A percentile compares a stretch with the other conserved stretches of the same genome.
Evolutionary conservation across 2,888 invertebrate genomes (phyloP).

Genomic region (Eugnorisma glareosa): DNA sequence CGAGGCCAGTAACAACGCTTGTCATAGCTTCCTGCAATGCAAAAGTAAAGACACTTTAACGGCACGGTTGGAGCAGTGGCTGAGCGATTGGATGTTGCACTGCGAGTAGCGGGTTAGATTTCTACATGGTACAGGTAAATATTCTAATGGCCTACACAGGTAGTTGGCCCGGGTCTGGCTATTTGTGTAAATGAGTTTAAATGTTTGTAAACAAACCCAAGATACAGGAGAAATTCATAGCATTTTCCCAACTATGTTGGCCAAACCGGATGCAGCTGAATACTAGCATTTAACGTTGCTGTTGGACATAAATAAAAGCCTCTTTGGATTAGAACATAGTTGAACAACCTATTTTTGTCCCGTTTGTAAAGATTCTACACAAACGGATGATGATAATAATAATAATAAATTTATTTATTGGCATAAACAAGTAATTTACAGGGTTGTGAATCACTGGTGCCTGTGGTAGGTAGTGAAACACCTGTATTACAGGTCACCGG

Average conservation of each 20-base stretch:
- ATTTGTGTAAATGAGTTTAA: not conserved
- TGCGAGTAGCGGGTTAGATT: not conserved
- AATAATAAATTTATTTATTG: too few relatives aligned
- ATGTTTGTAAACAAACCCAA: not conserved
- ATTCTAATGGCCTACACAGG: too few relatives aligned
- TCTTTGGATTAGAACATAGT: not conserved
- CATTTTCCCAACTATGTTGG: too few relatives aligned
- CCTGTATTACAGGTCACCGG: too few relatives aligned
- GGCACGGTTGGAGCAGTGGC: not conserved
- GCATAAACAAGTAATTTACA: too few relatives aligned
- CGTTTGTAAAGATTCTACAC: too few relatives aligned
- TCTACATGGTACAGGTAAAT: too few relatives aligned
- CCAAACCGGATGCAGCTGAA: too few relatives aligned
- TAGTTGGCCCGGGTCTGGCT: not conserved
- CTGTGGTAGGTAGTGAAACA: too few relatives aligned
- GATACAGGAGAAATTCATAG: not conserved
- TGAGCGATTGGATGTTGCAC: not conserved
- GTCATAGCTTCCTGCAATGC: conserved; percentile 80
- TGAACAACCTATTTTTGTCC: not conserved
- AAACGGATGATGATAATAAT: too few relatives aligned
- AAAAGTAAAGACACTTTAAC: not conserved
- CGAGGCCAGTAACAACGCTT: conserved; percentile 93
- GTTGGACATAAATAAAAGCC: not conserved
- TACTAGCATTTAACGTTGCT: too few relatives aligned
- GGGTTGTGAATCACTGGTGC: too few relatives aligned